These are phyloP conservation scores for Macrophya alboannulata DNA, from an alignment of 2,888 invertebrate genomes.

Conservation along the genomic window DNA sequence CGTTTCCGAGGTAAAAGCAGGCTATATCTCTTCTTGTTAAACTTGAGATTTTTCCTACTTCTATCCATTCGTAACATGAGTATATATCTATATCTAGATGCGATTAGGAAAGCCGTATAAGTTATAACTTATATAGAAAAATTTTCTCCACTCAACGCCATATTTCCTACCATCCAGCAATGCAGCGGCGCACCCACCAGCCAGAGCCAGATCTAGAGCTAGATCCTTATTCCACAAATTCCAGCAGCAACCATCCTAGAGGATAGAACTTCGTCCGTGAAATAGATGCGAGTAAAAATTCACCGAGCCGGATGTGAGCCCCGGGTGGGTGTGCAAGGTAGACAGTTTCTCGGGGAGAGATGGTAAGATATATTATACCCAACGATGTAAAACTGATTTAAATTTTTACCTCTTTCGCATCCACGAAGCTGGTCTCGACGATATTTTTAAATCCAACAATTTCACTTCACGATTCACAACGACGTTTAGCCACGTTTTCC, in stretches of 20 bases:
- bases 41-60: background rate
- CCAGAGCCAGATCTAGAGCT: background rate
- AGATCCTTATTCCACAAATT: background rate
- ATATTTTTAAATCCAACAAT: background rate
- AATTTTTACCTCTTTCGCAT: constrained; percentile 62
- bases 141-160: constrained; percentile 39
- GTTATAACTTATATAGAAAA: constrained; percentile 35
- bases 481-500: too few species aligned
- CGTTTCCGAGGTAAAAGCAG: background rate
- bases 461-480: background rate
- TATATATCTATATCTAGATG: background rate
- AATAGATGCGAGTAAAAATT: constrained; percentile 44
- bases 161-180: too few species aligned
- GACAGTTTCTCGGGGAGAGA: constrained; percentile 41
- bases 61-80: background rate
- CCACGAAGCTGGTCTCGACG: background rate
- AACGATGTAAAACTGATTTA: constrained; percentile 66
- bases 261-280: constrained; percentile 23
- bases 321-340: constrained; percentile 41
- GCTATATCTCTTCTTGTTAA: background rate
- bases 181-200: too few species aligned
- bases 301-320: constrained; percentile 8
- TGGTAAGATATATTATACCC: constrained; percentile 50
- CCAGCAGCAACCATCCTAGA: too few species aligned
- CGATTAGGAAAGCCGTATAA: constrained; percentile 40